Evolutionary conservation across 2,888 invertebrate species (phyloP).

Genomic region (Drosophila lutescens): DNA sequence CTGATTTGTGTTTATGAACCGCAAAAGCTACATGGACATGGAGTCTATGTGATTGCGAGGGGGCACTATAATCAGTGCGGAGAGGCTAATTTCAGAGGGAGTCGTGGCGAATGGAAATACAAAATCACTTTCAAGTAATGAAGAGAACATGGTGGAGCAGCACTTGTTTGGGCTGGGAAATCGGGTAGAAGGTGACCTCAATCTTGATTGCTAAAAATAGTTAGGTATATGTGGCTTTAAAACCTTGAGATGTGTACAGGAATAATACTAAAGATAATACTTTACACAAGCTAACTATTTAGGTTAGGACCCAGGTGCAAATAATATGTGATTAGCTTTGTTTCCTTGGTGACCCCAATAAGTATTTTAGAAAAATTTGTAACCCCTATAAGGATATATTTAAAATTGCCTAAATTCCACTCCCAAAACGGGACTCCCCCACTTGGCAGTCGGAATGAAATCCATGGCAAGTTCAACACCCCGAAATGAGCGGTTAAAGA

Average conservation of each 20-base stretch:
- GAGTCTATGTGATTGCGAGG: conserved; percentile 3
- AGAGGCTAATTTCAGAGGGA: conserved; percentile 16
- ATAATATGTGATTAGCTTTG: no score
- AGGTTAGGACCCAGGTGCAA: no score
- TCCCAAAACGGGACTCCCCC: background rate
- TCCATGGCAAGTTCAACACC: conserved; percentile 27
- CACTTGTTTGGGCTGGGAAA: background rate
- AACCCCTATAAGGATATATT: no score
- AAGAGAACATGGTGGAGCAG: conserved; percentile 1
- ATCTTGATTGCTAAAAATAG: background rate
- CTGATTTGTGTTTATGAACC: conserved; percentile 40
- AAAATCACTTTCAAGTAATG: conserved; percentile 7
- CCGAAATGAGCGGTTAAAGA: conserved; percentile 45
- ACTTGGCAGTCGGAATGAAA: background rate
- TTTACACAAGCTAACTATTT: no score
- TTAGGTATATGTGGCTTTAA: no score
- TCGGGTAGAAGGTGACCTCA: conserved; percentile 8
- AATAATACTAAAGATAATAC: no score
- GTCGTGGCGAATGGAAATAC: conserved; percentile 1
- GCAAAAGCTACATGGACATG: conserved; percentile 29
- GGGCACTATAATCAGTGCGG: conserved; percentile 34
- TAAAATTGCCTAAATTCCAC: no score
- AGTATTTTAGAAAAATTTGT: no score
- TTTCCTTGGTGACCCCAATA: no score
- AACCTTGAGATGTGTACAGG: no score